A percentile compares a stretch with the other conserved stretches of the same genome.
Evolutionary conservation across 2,888 invertebrate species (phyloP).

Genomic region (Cyclophora punctaria): DNA sequence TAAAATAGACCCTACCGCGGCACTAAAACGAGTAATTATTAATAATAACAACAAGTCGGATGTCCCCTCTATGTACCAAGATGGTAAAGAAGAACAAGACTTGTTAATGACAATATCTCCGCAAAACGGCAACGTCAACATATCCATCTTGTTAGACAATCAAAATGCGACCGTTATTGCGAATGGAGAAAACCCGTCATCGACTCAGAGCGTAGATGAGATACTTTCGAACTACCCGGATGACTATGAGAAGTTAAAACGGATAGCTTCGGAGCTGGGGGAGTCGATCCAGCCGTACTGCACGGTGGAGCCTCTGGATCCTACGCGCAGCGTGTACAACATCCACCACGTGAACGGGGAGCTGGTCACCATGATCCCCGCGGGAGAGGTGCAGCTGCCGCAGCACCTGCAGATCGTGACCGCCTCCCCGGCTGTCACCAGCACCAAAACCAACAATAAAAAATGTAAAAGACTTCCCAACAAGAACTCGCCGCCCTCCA

Average conservation of each 20-base stretch:
- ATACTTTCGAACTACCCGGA: constrained; percentile 81
- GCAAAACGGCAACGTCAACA: constrained; percentile 57
- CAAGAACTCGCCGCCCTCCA: constrained; percentile 63
- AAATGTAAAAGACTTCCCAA: constrained; percentile 80
- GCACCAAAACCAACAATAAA: constrained; percentile 78
- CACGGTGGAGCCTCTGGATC: constrained; percentile 71
- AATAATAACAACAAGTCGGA: constrained; percentile 68
- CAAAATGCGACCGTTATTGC: constrained; percentile 55
- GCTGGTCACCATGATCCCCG: constrained; percentile 67
- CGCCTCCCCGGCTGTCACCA: constrained; percentile 76
- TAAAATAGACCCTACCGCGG: constrained; percentile 54
- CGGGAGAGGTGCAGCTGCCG: constrained; percentile 58
- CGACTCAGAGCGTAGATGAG: constrained; percentile 80
- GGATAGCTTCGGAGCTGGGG: constrained; percentile 87
- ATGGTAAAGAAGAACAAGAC: constrained; percentile 56
- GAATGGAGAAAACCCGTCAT: constrained; percentile 71
- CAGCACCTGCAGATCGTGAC: constrained; percentile 74
- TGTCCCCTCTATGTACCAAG: constrained; percentile 74
- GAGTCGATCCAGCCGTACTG: constrained; percentile 84
- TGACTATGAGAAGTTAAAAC: constrained; percentile 89
- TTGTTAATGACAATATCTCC: constrained; percentile 61
- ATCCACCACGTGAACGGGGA: constrained; percentile 68
- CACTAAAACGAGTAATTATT: constrained; percentile 58
- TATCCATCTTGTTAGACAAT: constrained; percentile 68
- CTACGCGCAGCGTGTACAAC: constrained; percentile 71